A percentile compares a stretch with the other conserved stretches of the same genome.
phyloP scores from a whole-genome alignment of 2,113 vertebrate genomes.

The Pterocles gutturalis region DNA sequence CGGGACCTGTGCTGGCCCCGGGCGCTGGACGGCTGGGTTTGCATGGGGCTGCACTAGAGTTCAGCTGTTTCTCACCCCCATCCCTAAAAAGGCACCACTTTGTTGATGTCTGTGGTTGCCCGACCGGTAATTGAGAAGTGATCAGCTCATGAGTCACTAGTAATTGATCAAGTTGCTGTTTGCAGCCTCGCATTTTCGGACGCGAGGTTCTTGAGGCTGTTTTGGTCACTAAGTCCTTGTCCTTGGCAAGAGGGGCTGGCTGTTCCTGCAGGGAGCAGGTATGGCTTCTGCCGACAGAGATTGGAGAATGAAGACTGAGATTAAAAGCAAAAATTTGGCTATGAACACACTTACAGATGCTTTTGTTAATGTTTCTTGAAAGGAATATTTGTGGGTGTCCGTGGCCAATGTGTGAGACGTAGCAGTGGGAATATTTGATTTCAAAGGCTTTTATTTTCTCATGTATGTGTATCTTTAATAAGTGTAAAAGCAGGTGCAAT shows the following conservation, averaged over 20 bases:
- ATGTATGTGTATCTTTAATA: rapidly evolving
- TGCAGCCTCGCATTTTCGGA: neutral
- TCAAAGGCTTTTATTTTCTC: neutral
- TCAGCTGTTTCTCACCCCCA: neutral
- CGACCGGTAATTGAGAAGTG: rapidly evolving
- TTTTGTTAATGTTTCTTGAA: neutral
- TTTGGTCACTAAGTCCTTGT: rapidly evolving
- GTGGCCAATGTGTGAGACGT: rapidly evolving
- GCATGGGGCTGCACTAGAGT: neutral
- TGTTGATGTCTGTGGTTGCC: rapidly evolving
- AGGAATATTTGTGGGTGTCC: neutral
- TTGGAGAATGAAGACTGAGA: neutral
- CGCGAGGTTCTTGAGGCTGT: rapidly evolving
- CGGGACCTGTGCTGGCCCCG: rapidly evolving
- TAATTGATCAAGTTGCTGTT: rapidly evolving
- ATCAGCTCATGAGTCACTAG: rapidly evolving
- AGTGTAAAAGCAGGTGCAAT: neutral
- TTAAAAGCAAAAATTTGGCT: rapidly evolving
- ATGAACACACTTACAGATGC: neutral
- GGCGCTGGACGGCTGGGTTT: neutral
- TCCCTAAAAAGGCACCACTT: rapidly evolving
- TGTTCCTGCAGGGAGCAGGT: neutral
- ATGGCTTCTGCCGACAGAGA: rapidly evolving
- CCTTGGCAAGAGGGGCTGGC: neutral
- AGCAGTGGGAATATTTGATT: neutral